These are phyloP conservation scores for Labrus mixtus DNA, from an alignment of 2,113 vertebrate genomes.

Conservation along the genomic window DNA sequence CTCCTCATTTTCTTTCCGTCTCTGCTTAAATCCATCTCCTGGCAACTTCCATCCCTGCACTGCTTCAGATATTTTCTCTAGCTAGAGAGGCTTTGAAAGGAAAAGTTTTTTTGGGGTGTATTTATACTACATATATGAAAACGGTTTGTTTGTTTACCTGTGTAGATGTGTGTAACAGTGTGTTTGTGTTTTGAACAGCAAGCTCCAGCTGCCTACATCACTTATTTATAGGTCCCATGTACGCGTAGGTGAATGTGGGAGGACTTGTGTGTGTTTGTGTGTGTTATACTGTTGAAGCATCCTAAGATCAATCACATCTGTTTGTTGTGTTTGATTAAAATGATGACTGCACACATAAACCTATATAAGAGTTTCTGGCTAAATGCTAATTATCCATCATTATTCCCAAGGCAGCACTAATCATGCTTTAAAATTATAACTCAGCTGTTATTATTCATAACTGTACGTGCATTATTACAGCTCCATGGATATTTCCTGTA, in stretches of 20 bases:
- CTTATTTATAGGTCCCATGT: constrained; percentile 71
- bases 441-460: constrained; percentile 32
- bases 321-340: constrained; percentile 26
- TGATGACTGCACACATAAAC: constrained; percentile 12
- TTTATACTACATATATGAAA: constrained; percentile 18
- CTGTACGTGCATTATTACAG: constrained; percentile 28
- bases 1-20: constrained; percentile 26
- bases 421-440: constrained; percentile 30
- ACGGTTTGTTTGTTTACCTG: constrained; percentile 54
- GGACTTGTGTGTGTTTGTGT: constrained; percentile 19
- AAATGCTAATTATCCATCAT: constrained; percentile 50
- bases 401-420: constrained; percentile 38
- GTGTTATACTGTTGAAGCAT: constrained; percentile 26
- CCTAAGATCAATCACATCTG: constrained; percentile 30
- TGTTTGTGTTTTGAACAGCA: constrained; percentile 52
- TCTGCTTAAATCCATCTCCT: constrained; percentile 21
- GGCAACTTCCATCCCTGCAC: constrained; percentile 20
- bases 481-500: constrained; percentile 38
- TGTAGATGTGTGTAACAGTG: constrained; percentile 25
- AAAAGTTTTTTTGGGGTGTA: neutral
- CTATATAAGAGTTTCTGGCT: constrained; percentile 14
- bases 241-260: constrained; percentile 46
- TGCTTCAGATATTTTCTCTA: constrained; percentile 3
- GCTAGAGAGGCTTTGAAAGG: constrained; percentile 5
- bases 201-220: constrained; percentile 71